A percentile compares a stretch with the other conserved stretches of the same genome.
Conservation (phyloP, 2,797 vertebrate species). For the Myioborus miniatus region DNA sequence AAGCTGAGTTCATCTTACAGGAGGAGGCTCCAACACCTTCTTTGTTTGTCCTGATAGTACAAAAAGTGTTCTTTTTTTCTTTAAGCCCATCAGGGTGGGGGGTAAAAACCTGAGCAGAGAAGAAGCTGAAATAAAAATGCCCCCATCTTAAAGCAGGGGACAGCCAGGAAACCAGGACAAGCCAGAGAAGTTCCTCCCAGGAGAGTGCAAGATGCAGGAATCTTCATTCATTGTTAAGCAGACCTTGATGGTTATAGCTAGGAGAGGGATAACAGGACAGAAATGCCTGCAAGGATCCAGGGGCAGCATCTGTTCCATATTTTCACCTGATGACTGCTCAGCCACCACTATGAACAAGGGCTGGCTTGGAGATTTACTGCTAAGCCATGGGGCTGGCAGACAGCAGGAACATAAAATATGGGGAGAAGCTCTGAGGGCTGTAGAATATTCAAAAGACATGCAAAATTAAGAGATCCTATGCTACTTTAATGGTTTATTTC, state of each 20-base stretch:
- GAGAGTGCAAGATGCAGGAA: not conserved
- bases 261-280: not conserved
- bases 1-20: not conserved
- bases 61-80: not conserved
- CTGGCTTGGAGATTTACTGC: not conserved
- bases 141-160: not conserved
- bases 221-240: not conserved
- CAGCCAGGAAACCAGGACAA: not conserved
- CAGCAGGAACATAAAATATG: not conserved
- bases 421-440: not conserved
- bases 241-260: not conserved
- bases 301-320: not conserved
- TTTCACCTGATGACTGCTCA: not conserved
- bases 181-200: not conserved
- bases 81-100: not conserved
- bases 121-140: not conserved
- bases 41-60: not conserved
- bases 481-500: not conserved
- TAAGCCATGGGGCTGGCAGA: not conserved
- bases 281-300: not conserved
- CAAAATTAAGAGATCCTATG: not conserved
- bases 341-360: not conserved
- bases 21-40: not conserved
- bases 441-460: not conserved
- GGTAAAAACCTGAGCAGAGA: not conserved